A percentile compares a stretch with the other conserved stretches of the same genome.
phyloP scores from a whole-genome alignment of 2,888 invertebrate genomes.

The Timema cristinae region DNA sequence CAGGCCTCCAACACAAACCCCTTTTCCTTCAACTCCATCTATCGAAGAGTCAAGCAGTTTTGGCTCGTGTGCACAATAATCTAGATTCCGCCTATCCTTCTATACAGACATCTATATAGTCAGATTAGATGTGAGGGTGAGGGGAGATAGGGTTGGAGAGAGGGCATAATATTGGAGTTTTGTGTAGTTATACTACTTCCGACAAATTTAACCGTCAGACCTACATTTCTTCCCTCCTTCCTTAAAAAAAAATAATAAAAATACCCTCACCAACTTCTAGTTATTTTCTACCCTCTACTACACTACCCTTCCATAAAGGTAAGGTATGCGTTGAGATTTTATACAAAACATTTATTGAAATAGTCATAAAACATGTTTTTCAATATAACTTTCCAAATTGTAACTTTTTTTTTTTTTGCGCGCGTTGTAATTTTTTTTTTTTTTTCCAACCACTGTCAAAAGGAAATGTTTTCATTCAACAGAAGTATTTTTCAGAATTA shows the following conservation, averaged over 20 bases:
- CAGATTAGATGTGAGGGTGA: constrained; percentile 2
- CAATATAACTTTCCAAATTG: neutral
- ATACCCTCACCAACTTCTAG: constrained; percentile 2
- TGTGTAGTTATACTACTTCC: constrained; percentile 23
- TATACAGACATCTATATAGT: constrained; percentile 10
- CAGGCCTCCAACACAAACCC: constrained; percentile 8
- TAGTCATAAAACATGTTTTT: constrained; percentile 15
- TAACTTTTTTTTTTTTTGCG: neutral
- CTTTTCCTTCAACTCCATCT: neutral
- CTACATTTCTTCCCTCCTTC: constrained; percentile 15
- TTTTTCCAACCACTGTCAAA: neutral
- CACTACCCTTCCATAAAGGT: no score
- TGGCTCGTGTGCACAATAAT: constrained; percentile 22
- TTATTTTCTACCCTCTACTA: neutral
- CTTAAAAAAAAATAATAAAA: neutral
- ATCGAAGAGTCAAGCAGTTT: constrained; percentile 18
- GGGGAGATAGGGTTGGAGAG: neutral
- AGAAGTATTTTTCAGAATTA: constrained; percentile 10
- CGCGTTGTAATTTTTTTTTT: neutral
- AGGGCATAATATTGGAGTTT: neutral
- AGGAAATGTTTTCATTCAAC: constrained; percentile 5
- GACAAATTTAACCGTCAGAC: constrained; percentile 29
- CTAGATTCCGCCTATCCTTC: constrained; percentile 15
- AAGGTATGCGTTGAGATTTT: no score
- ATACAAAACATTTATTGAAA: constrained; percentile 14